phyloP scores from a whole-genome alignment of 2,113 vertebrate genomes.

The Melanostigma gelatinosum region DNA sequence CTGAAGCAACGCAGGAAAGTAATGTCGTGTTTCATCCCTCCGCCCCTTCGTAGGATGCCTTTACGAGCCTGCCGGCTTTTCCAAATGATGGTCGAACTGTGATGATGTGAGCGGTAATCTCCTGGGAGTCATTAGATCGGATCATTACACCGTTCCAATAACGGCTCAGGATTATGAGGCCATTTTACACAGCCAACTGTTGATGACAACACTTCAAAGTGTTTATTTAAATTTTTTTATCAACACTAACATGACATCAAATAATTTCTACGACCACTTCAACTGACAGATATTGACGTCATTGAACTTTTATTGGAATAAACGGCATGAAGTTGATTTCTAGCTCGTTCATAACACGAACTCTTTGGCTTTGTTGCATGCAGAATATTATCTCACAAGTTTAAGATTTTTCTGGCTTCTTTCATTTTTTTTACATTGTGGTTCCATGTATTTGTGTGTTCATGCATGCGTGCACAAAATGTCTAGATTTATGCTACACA shows the following conservation, averaged over 20 bases:
- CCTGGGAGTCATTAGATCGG: constrained; percentile 52
- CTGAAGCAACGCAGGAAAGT: not conserved
- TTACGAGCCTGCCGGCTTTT: constrained; percentile 13
- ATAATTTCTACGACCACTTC: not conserved
- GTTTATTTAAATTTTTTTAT: not conserved
- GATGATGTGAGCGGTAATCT: constrained; percentile 46
- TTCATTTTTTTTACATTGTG: not conserved
- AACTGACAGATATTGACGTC: not conserved
- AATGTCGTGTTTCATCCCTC: constrained; percentile 15
- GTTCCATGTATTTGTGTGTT: not conserved
- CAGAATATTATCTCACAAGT: not conserved
- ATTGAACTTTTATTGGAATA: not conserved
- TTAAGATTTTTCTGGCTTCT: not conserved
- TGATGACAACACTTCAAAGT: constrained; percentile 35
- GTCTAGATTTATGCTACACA: not conserved
- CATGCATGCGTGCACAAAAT: not conserved
- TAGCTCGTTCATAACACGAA: not conserved
- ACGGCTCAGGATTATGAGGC: constrained; percentile 43
- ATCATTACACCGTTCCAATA: constrained; percentile 55
- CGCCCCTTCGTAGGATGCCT: constrained; percentile 2
- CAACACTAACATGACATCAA: constrained; percentile 11
- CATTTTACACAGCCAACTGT: constrained; percentile 46
- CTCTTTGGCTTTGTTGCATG: not conserved
- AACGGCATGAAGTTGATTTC: not conserved
- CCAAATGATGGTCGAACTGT: constrained; percentile 33